Evolutionary conservation across 37 sponge, comb jelly and placozoan genomes (phyloP), one percentile per base, ranked within the genome.

Genomic region (Diacarnus erythraeanus): DNA sequence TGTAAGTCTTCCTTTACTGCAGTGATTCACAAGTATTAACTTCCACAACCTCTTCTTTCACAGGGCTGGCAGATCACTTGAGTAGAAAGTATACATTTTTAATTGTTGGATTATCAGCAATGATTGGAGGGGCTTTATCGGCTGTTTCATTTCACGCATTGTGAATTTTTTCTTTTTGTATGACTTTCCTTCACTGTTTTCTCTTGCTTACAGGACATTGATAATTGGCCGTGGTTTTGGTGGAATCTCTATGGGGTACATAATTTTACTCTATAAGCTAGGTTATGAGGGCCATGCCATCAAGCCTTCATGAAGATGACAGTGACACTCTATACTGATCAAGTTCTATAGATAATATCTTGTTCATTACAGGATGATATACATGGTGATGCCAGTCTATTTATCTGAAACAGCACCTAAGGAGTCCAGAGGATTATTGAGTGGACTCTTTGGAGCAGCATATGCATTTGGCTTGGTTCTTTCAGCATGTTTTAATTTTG

Each of bases 391-490:
- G 37, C 74, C 74, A 31, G 74, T 74, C 15, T 74, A 74, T 44
- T 56, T 74, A 27, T 42, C 51, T 56, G 74, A 74, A 29, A 74
- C 42, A 21, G 30, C 74, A 10, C 74, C 74, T 36, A 56, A 74
- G 58, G 21, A 21, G 23, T 31, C 57, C 3, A 47, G 74, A 74
- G 74, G 74, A 23, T 27, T 17, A 1, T 42, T 74, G 5, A 5
- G 23, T 23, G 51, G 57, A 34, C 34, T 74, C 3, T 2, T 74
- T 56, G 74, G 74, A 2, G 33, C 57, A 56, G 41, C 6, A 2
- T 31, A 30, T 27, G 74, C 35, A 8, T 25, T 47, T 34, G 57
- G 74, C 27, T 2, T 5, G 1, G 3, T 74, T 6, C 20, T 30
- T 42, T 36, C 57, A 18, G 12, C 33, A 23, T 38, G 3, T 56